Percentiles rank a stretch among this genome's conserved stretches.
These are phyloP conservation scores for Pluvianellus socialis DNA, from an alignment of 2,113 vertebrate genomes.

Conservation along the genomic window DNA sequence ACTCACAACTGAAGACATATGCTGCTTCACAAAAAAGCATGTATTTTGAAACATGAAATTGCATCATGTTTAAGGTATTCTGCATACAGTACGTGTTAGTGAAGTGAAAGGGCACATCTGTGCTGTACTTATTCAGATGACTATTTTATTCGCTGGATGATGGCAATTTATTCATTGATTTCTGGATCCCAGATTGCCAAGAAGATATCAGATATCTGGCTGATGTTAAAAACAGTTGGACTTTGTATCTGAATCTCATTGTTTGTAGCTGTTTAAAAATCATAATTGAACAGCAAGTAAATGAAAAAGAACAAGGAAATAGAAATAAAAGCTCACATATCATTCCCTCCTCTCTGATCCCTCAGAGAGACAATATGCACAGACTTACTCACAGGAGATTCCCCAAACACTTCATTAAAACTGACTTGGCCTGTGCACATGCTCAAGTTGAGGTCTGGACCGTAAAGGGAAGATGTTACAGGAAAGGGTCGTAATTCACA, in stretches of 20 bases:
- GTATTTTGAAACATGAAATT: not conserved
- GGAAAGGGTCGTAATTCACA: not conserved
- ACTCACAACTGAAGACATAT: not conserved
- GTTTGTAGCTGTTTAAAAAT: not conserved
- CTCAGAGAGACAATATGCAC: not conserved
- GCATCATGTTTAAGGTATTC: conserved; percentile 44
- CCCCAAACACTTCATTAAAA: not conserved
- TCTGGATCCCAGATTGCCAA: conserved; percentile 30
- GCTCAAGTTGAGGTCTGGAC: not conserved
- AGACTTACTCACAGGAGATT: not conserved
- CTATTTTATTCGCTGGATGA: conserved; percentile 21
- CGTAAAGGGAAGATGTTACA: not conserved
- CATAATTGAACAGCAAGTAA: not conserved
- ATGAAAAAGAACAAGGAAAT: not conserved
- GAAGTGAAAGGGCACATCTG: conserved; percentile 52
- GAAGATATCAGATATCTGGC: conserved; percentile 19
- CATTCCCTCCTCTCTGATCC: not conserved
- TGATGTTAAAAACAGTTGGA: conserved; percentile 7
- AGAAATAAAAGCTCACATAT: not conserved
- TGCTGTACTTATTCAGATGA: conserved; percentile 4
- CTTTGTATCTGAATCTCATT: not conserved
- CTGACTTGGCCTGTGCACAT: not conserved
- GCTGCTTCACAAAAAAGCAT: not conserved
- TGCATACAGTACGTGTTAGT: not conserved
- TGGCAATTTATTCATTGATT: conserved; percentile 61